Percentiles rank a stretch among this genome's conserved stretches.
phyloP scores from a whole-genome alignment of 2,888 invertebrate species.

The Pseudolycoriella hygida region DNA sequence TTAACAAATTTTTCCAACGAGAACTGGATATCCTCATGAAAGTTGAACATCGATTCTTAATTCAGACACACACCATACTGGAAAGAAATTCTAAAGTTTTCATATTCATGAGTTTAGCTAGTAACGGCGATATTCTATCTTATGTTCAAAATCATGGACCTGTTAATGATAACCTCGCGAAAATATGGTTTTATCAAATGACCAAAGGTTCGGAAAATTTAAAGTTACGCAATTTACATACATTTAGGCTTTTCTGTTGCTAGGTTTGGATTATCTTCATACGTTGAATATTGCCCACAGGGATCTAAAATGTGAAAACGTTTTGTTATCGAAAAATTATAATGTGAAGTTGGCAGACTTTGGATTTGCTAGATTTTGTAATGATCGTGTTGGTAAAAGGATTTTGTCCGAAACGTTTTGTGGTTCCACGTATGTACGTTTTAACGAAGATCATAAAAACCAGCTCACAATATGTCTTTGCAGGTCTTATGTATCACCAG shows the following conservation, averaged over 20 bases:
- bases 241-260: too few relatives aligned
- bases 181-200: slow-evolving; percentile 76
- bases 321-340: slow-evolving; percentile 62
- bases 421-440: slow-evolving; percentile 50
- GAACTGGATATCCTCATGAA: slow-evolving; percentile 79
- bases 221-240: too few relatives aligned
- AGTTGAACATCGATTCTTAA: slow-evolving; percentile 79
- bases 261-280: slow-evolving; percentile 61
- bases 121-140: slow-evolving; percentile 77
- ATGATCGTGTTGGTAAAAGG: slow-evolving; percentile 40
- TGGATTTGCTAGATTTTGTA: slow-evolving; percentile 50
- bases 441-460: too few relatives aligned
- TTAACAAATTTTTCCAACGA: slow-evolving; percentile 82
- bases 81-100: slow-evolving; percentile 70
- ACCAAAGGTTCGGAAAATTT: slow-evolving; percentile 32
- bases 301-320: slow-evolving; percentile 89
- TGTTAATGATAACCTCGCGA: slow-evolving; percentile 60
- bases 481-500: slow-evolving; percentile 81
- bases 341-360: slow-evolving; percentile 89
- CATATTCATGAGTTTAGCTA: slow-evolving; percentile 82
- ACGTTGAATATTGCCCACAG: slow-evolving; percentile 72
- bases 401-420: slow-evolving; percentile 82
- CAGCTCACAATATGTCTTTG: too few relatives aligned
- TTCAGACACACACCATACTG: slow-evolving; percentile 74
- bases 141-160: slow-evolving; percentile 63